Base-by-base conservation (phyloP, 1,140 invertebrate species). In the Rhyacophila brunnea region DNA sequence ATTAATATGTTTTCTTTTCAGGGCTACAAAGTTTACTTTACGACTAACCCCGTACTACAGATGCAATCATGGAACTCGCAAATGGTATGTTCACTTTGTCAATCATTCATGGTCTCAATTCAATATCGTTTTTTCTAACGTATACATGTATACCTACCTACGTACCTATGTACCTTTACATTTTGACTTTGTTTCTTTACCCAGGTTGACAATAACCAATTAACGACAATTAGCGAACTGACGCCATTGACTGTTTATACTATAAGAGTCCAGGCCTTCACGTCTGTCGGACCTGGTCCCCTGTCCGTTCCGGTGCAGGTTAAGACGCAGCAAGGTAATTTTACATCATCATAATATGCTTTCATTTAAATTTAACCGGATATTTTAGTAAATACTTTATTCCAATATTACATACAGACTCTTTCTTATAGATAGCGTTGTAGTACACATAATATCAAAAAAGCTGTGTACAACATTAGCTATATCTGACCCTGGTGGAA, bases 11-110 rank as follows among this genome's bases (percentile, higher is more conserved):
- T 61, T 23, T 70, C 64, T 70, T 75, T 74, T 6, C 76, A 97
- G 95, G 95, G 93, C 61, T 99, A 99, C 82, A 98, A 96, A 81
- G 92, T 99, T 48, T 98, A 93, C 74, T 99, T 96, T 79, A 97
- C 95, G 6, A 90, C 88, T 65, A 90, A 94, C 69, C 86, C 93
- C 15, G 86, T 89, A 65, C 85, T 92, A 43, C 87, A 88, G 3
- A 87, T 96, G 77, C 86, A 90, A 23, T 89, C 89, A 9, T 98
- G 95, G 96, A 85, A 92, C 60, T 90, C 90, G 6, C 92, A 95
- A 79, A 88, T 89, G 80, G 92, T 96, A 67, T 70, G 48, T 54
- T 13, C 11, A n/a, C n/a, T n/a, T n/a, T n/a, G n/a, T n/a, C n/a
- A n/a, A n/a, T n/a, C n/a, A n/a, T n/a, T n/a, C n/a, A n/a, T n/a